These are phyloP conservation scores for Pediacus dermestoides DNA, from an alignment of 2,888 invertebrate species.

Conservation along the genomic window DNA sequence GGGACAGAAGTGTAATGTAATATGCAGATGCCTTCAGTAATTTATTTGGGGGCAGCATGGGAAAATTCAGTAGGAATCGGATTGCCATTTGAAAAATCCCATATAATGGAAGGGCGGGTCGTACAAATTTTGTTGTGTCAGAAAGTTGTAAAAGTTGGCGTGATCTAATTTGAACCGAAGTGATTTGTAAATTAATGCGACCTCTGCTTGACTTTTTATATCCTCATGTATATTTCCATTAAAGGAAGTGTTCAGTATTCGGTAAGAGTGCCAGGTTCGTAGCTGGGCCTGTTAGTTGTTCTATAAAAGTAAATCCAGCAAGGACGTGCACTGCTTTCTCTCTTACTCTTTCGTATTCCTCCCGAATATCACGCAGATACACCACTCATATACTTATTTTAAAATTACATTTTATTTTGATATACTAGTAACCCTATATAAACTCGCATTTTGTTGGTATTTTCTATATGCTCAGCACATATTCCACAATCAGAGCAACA, in stretches of 20 bases:
- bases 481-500: too few relatives aligned
- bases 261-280: slow-evolving; percentile 40
- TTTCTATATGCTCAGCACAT: too few relatives aligned
- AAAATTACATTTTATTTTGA: slow-evolving; percentile 41
- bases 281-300: slow-evolving; percentile 48
- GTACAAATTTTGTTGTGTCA: slow-evolving; percentile 9
- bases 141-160: slow-evolving; percentile 10
- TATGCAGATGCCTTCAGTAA: too few relatives aligned
- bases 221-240: slow-evolving; percentile 49
- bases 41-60: too few relatives aligned
- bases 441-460: slow-evolving; percentile 1
- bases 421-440: slow-evolving; percentile 21
- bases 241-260: slow-evolving; percentile 46
- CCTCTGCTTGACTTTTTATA: slow-evolving; percentile 39
- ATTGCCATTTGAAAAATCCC: too few relatives aligned
- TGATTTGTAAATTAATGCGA: slow-evolving; percentile 39
- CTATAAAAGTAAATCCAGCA: slow-evolving; percentile 48
- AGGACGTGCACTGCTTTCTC: slow-evolving; percentile 43
- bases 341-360: slow-evolving; percentile 41
- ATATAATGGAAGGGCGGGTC: too few relatives aligned
- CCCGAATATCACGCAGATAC: slow-evolving; percentile 32
- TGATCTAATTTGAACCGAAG: slow-evolving; percentile 32
- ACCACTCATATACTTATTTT: slow-evolving; percentile 37
- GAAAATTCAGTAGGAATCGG: too few relatives aligned
- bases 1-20: too few relatives aligned